Evolutionary conservation across 1,140 invertebrate species (phyloP).

Genomic region (Thaumatotibia leucotreta): DNA sequence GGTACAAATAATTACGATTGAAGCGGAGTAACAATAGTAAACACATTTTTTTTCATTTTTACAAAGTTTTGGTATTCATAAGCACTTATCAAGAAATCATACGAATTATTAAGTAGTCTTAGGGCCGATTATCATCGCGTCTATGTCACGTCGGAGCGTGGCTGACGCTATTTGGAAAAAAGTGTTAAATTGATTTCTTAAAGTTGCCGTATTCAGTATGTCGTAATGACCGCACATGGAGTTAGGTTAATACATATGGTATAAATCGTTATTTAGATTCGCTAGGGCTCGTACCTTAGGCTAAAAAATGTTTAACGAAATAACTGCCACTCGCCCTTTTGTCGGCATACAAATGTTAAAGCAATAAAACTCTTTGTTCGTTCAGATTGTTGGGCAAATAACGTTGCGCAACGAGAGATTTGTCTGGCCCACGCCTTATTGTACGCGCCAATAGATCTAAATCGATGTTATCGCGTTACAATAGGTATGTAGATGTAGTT

Average conservation of each 20-base stretch:
- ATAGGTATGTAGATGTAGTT: not conserved
- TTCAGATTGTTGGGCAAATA: not conserved
- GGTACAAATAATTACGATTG: too few relatives aligned
- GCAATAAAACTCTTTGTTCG: constrained; percentile 7
- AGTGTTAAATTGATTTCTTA: not conserved
- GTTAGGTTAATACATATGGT: not conserved
- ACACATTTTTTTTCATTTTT: too few relatives aligned
- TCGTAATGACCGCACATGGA: not conserved
- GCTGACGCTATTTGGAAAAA: not conserved
- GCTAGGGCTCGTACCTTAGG: not conserved
- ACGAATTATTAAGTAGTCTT: too few relatives aligned
- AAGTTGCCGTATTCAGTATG: not conserved
- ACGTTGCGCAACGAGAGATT: not conserved
- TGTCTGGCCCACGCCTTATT: not conserved
- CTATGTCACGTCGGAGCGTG: too few relatives aligned
- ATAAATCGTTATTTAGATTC: not conserved
- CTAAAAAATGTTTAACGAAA: not conserved
- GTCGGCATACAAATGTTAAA: constrained; percentile 4
- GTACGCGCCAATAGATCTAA: not conserved
- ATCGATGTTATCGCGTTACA: not conserved
- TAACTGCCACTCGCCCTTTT: constrained; percentile 4
- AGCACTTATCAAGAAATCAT: too few relatives aligned
- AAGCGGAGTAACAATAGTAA: too few relatives aligned
- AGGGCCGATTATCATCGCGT: too few relatives aligned
- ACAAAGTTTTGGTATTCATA: too few relatives aligned